phyloP scores from a whole-genome alignment of 2,113 vertebrate species.

The Sturnus vulgaris region DNA sequence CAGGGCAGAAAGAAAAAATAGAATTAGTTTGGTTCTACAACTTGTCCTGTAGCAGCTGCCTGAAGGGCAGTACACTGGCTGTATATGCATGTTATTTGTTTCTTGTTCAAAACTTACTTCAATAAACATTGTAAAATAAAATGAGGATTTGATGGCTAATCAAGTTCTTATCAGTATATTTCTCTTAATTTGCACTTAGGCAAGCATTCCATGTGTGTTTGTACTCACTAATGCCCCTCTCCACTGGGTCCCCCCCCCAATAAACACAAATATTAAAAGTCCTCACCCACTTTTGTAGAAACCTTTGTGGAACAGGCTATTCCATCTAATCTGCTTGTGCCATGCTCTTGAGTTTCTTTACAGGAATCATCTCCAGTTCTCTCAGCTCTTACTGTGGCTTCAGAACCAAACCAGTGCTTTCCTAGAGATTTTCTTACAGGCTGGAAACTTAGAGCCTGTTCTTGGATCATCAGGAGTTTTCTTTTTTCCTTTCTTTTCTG shows the following conservation, averaged over 20 bases:
- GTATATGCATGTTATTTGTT: background rate
- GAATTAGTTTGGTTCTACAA: background rate
- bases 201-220: background rate
- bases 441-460: background rate
- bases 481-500: background rate
- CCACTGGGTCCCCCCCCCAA: accelerated
- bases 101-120: background rate
- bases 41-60: background rate
- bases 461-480: background rate
- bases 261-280: background rate
- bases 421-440: background rate
- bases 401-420: background rate
- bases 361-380: background rate
- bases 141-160: background rate
- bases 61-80: background rate
- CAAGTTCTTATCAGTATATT: background rate
- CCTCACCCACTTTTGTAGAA: background rate
- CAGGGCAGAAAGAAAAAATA: background rate
- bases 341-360: background rate
- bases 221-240: background rate
- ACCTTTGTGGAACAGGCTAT: background rate
- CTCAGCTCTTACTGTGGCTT: background rate
- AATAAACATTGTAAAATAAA: background rate
- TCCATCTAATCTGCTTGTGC: background rate
- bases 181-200: background rate